Percentiles rank a stretch among this genome's conserved stretches.
Evolutionary conservation across 2,888 invertebrate genomes (phyloP).

Genomic region (Alsophila aescularia): DNA sequence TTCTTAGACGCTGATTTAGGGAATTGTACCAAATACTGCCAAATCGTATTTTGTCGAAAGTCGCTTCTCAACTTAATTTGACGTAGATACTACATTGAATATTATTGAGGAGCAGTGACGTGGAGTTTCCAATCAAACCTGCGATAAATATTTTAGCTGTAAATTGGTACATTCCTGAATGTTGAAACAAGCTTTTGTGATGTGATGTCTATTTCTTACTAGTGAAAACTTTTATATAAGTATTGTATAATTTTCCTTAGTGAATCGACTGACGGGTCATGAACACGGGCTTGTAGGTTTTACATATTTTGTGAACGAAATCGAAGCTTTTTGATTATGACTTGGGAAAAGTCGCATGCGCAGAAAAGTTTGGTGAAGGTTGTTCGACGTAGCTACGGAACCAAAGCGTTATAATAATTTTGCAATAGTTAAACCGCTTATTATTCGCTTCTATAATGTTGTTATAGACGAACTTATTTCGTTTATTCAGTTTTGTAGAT

Average conservation of each 20-base stretch:
- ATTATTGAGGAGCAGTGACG: slow-evolving; percentile 4
- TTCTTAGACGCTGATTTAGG: slow-evolving; percentile 74
- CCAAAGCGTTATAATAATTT: slow-evolving; percentile 59
- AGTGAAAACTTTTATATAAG: slow-evolving; percentile 33
- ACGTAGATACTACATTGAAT: slow-evolving; percentile 7
- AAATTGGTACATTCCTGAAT: slow-evolving; percentile 75
- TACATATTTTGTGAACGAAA: slow-evolving; percentile 34
- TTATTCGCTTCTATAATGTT: slow-evolving; percentile 74
- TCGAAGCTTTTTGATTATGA: slow-evolving; percentile 32
- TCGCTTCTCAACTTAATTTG: slow-evolving; percentile 19
- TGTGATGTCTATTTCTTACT: slow-evolving; percentile 68
- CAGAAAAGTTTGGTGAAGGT: slow-evolving; percentile 74
- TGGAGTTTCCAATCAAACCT: neutral
- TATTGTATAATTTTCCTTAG: slow-evolving; percentile 34
- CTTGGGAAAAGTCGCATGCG: slow-evolving; percentile 72
- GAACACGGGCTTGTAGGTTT: slow-evolving; percentile 56
- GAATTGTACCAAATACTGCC: slow-evolving; percentile 69
- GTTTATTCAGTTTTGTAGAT: slow-evolving; percentile 68
- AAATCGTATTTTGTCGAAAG: slow-evolving; percentile 20
- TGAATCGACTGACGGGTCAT: slow-evolving; percentile 32
- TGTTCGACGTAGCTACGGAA: slow-evolving; percentile 63
- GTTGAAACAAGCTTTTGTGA: slow-evolving; percentile 78
- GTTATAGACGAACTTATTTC: slow-evolving; percentile 66
- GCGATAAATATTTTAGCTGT: slow-evolving; percentile 5
- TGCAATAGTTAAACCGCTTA: slow-evolving; percentile 73